These are phyloP conservation scores for Leucoma salicis DNA, from an alignment of 2,888 invertebrate species.

Conservation along the genomic window DNA sequence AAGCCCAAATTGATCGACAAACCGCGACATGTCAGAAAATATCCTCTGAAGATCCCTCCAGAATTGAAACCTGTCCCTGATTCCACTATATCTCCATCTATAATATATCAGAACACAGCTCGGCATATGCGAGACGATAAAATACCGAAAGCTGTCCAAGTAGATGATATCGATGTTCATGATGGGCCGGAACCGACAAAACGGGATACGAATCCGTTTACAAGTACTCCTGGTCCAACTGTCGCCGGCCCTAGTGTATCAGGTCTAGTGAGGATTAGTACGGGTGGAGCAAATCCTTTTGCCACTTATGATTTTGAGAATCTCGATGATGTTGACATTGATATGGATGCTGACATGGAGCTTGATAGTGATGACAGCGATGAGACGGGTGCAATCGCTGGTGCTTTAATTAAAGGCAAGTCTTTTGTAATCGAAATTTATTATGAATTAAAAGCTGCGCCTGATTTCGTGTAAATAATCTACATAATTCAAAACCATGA, in stretches of 20 bases:
- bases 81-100: constrained; percentile 8
- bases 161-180: constrained; percentile 39
- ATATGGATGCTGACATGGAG: background rate
- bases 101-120: constrained; percentile 62
- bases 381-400: constrained; percentile 30
- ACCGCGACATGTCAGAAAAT: constrained; percentile 62
- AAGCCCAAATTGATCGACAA: constrained; percentile 65
- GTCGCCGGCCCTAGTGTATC: background rate
- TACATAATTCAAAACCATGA: no score
- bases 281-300: constrained; percentile 48
- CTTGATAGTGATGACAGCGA: constrained; percentile 7
- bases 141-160: constrained; percentile 6
- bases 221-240: constrained; percentile 26
- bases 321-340: background rate
- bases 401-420: constrained; percentile 55
- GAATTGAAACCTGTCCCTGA: constrained; percentile 7
- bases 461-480: no score
- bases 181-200: constrained; percentile 41
- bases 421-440: background rate
- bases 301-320: constrained; percentile 10
- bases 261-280: constrained; percentile 14
- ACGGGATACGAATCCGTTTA: constrained; percentile 56
- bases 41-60: constrained; percentile 53
- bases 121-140: background rate
- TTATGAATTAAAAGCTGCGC: background rate